Percentiles rank a stretch among this genome's conserved stretches.
Evolutionary conservation across 2,113 vertebrate genomes (phyloP).

Genomic region (Myrmecophaga tridactyla): DNA sequence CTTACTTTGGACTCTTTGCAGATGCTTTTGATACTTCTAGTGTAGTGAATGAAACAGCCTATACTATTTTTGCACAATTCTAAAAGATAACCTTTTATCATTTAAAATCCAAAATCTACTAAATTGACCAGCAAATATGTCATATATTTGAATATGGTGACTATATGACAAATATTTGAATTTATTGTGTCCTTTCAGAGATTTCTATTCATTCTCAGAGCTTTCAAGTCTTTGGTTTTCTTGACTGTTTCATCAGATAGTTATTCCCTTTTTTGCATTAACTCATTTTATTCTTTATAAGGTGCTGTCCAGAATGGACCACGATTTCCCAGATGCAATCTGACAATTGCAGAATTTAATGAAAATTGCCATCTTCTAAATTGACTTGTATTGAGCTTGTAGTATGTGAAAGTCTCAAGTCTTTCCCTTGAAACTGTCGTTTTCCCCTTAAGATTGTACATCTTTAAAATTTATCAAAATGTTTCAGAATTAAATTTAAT

Average conservation of each 20-base stretch:
- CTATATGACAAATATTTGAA: background rate
- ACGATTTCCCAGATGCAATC: background rate
- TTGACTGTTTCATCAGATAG: background rate
- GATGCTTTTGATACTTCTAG: background rate
- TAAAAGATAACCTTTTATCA: background rate
- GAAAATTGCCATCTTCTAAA: background rate
- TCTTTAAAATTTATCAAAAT: background rate
- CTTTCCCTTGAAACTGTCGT: background rate
- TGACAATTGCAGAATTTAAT: background rate
- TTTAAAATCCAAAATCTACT: background rate
- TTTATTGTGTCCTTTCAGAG: background rate
- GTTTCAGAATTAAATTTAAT: background rate
- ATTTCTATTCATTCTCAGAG: background rate
- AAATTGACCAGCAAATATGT: background rate
- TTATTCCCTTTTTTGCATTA: background rate
- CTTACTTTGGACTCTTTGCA: background rate
- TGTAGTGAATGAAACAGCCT: background rate
- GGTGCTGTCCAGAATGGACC: background rate
- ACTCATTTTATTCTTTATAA: background rate
- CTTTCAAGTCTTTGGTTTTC: background rate
- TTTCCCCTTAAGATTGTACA: background rate
- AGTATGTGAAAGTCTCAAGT: background rate
- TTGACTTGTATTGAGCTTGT: background rate
- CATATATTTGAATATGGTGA: background rate
- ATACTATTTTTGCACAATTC: background rate